phyloP scores from a whole-genome alignment of 1,140 invertebrate genomes.

The Solen grandis region DNA sequence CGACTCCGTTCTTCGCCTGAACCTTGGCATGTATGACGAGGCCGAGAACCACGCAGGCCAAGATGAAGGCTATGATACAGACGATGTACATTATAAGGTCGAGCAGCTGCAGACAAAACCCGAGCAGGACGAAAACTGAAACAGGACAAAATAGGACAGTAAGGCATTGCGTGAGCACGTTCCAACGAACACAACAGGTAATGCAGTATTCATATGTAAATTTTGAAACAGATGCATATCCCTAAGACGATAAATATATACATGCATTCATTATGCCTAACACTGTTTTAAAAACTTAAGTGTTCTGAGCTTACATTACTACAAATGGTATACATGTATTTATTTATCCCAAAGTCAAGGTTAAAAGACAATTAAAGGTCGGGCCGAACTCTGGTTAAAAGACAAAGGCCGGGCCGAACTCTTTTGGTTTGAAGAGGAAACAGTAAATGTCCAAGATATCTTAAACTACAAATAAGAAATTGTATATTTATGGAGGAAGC shows the following conservation, averaged over 20 bases:
- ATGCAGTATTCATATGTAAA: not conserved
- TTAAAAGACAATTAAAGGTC: too few species aligned
- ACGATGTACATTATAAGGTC: constrained; percentile 38
- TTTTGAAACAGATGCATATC: not conserved
- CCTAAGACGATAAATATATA: not conserved
- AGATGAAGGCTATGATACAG: constrained; percentile 20
- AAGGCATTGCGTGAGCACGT: not conserved
- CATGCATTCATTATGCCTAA: not conserved
- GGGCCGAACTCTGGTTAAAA: too few species aligned
- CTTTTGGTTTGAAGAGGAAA: too few species aligned
- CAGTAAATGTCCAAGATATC: too few species aligned
- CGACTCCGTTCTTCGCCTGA: not conserved
- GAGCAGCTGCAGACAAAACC: constrained; percentile 19
- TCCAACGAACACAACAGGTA: too few species aligned
- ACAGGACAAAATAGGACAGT: not conserved
- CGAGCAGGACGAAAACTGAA: constrained; percentile 24
- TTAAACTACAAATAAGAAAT: too few species aligned
- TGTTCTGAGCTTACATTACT: too few species aligned
- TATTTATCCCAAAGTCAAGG: too few species aligned
- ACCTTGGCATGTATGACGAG: constrained; percentile 25
- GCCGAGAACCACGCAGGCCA: constrained; percentile 8
- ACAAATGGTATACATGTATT: too few species aligned
- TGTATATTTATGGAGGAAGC: too few species aligned
- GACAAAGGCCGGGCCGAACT: too few species aligned
- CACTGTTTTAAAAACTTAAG: too few species aligned